Base-by-base conservation (phyloP, 2,888 invertebrate species). In the Meta bourneti region DNA sequence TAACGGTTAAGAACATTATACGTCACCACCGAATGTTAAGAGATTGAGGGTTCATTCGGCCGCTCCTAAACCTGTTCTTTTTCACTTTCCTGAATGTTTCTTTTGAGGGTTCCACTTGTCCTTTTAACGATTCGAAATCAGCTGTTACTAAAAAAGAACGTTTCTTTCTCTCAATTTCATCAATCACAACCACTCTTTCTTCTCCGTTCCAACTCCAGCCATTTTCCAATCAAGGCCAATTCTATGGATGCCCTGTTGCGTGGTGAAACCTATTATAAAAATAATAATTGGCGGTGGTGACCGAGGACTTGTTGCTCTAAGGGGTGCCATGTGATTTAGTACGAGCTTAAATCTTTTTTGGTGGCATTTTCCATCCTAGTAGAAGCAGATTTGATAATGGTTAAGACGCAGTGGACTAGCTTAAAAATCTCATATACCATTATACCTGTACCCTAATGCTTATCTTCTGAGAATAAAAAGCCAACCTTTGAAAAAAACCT, bases 401-500 rank as follows among this genome's bases (percentile, higher is more conserved):
- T 91, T 87, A 91, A 91, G 91, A 91, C 83, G 91, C 91, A 91
- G 91, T 92, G 89, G 92, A 89, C 89, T 92, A 89, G 89, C 89
- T 89, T 89, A 89, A 92, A 71, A 89, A 86, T 92, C 92, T 92
- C 92, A 92, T 89, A 89, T 92, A 91, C 92, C 89, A 92, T 92
- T 92, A 92, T 92, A 92, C 92, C 89, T 92, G 89, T 92, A 92
- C 92, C 92, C 92, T 92, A 92, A 92, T 89, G 92, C 89, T 92
- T 92, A 89, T 89, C 92, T 92, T 92, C 92, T 89, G 92, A 92
- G 89, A 92, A 92, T 92, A 91, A 92, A 90, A 92, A 89, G 89
- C 89, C 92, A 92, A 92, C 89, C 92, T 92, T 92, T 92, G 92
- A 92, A 92, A 91, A 86, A 90, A 91, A 87, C 34, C 70, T 34